Conservation (phyloP, 2,888 invertebrate species). For the Tetanocera ferruginea region DNA sequence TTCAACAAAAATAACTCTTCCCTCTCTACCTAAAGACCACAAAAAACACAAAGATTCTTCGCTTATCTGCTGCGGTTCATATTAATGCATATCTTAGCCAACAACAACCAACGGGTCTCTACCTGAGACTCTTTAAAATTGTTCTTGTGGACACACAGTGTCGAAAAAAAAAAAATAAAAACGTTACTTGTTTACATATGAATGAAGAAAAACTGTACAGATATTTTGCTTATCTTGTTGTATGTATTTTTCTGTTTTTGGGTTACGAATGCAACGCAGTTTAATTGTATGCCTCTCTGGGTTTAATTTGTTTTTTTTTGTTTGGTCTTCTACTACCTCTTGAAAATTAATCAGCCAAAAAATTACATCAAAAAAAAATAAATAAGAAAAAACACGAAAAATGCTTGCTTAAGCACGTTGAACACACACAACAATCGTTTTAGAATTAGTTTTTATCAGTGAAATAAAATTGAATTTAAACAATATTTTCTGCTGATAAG, state of each 20-base stretch:
- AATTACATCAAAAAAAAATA: background rate
- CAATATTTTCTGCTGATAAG: too few species aligned
- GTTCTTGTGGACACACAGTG: background rate
- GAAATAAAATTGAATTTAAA: too few species aligned
- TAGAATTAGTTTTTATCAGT: background rate
- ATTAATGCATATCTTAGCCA: background rate
- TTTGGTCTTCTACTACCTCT: background rate
- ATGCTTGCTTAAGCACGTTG: background rate
- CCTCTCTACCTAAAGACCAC: too few species aligned
- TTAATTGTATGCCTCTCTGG: background rate
- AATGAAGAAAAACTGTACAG: background rate
- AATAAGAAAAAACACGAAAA: background rate
- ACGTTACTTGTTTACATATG: background rate
- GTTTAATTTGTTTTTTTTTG: background rate
- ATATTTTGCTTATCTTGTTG: background rate
- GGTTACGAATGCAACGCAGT: background rate
- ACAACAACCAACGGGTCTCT: background rate
- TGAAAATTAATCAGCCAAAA: background rate
- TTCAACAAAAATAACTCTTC: too few species aligned
- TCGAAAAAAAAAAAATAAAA: background rate
- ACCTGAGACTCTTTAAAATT: background rate
- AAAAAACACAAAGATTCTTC: too few species aligned
- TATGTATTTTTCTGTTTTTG: background rate
- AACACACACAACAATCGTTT: background rate
- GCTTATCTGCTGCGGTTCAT: too few species aligned